Base-by-base conservation (phyloP, 2,888 invertebrate genomes). In the Hybos culiciformis region DNA sequence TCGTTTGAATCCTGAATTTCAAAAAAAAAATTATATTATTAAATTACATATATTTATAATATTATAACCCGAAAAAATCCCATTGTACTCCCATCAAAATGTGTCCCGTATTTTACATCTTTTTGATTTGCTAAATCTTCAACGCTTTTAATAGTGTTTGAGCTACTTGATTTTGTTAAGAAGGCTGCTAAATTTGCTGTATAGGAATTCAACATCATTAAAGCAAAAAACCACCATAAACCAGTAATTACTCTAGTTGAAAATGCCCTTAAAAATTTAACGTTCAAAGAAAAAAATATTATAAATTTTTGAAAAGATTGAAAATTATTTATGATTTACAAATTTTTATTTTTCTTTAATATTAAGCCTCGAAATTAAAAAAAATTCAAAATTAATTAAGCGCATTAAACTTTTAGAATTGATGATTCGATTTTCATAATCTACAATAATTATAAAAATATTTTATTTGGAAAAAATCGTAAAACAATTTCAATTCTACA, bases 151-250 rank as follows among this genome's bases (percentile, higher is more conserved):
- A 97, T 92, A 3, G 90, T 85, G 26, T 81, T 78, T 45, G 82
- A 84, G 83, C 86, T 84, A 26, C 88, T 75, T 29, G 88, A 87
- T 56, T 84, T 86, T 1, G 93, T 93, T 5, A 93, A 71, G 60
- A 92, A 93, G 19, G 93, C 93, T 9, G 93, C 92, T 54, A 94
- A 72, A 63, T 93, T 93, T 34, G 93, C 93, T 2, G 93, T 94
- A 64, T 94, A 93, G 1, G 91, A 91, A 6, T 91, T 84, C 19
- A 88, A 82, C 72, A 93, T 80, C 61, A 91, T 91, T 42, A 92
- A 70, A 0, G 87, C 86, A 62, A 91, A 91, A 65, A 91, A 91
- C 88, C 90, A 91, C 91, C 86, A 86, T 74, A 86, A 80, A 6
- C 85, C 86, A 0, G 86, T 80, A 0, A 88, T 80, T 70, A 91